These are phyloP conservation scores for Zaprionus lachaisei DNA, from an alignment of 1,140 invertebrate species.

Conservation along the genomic window DNA sequence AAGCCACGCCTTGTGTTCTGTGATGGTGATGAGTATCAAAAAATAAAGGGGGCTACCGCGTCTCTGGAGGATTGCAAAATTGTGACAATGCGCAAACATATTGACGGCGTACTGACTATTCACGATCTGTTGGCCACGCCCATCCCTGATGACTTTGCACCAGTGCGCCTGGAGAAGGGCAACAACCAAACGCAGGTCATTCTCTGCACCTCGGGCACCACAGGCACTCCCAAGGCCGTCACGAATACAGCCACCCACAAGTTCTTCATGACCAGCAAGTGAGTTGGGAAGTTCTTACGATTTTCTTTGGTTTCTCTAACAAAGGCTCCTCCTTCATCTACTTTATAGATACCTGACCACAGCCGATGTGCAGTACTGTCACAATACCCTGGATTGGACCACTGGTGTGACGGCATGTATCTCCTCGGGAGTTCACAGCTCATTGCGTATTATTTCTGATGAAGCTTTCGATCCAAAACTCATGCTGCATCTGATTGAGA, in stretches of 20 bases:
- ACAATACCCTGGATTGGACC: conserved; percentile 51
- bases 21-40: conserved; percentile 50
- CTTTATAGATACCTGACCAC: conserved; percentile 23
- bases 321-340: not conserved
- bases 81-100: conserved; percentile 36
- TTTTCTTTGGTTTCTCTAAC: not conserved
- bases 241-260: conserved; percentile 86
- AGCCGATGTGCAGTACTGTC: conserved; percentile 29
- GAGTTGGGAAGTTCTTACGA: not conserved
- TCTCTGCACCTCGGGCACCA: conserved; percentile 88
- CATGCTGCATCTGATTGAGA: conserved; percentile 19
- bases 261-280: conserved; percentile 31
- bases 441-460: conserved; percentile 18
- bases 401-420: conserved; percentile 33
- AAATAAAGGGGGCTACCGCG: conserved; percentile 19
- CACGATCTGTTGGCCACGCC: conserved; percentile 21
- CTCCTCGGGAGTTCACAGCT: conserved; percentile 15
- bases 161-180: conserved; percentile 35
- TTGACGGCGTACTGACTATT: conserved; percentile 21
- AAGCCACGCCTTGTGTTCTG: conserved; percentile 61
- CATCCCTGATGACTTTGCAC: conserved; percentile 24
- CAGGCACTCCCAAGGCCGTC: conserved; percentile 91
- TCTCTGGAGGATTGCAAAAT: conserved; percentile 26
- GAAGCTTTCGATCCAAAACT: conserved; percentile 17
- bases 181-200: conserved; percentile 66